Base-by-base conservation (phyloP, 2,888 invertebrate species). In the Megamerina dolium region DNA sequence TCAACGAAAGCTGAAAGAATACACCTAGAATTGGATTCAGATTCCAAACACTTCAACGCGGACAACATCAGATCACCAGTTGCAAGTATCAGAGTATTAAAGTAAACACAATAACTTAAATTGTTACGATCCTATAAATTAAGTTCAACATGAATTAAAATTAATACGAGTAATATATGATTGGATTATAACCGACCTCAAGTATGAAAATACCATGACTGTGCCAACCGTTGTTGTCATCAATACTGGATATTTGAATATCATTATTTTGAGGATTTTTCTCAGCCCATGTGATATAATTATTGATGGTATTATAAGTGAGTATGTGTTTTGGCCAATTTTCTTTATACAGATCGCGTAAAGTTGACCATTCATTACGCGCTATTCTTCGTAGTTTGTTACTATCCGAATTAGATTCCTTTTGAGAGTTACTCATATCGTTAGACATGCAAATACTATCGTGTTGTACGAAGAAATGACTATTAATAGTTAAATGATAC, bases 271-370 rank as follows among this genome's bases (percentile, higher is more conserved):
- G 37, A 3, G 53, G 44, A 14, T 57, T 46, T 35, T 45, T 50
- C n/a, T 42, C 27, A 2, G 47, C 23, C 62, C 61, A 61, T 26
- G 49, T 43, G 13, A 60, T 54, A 37, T 49, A 62, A 37, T 61
- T 61, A 42, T 60, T 52, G 18, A 62, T 30, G 1, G 58, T 57
- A 26, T 59, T 56, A 38, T 51, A 60, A 16, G 56, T 59, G 12
- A 57, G 46, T 19, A 51, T 46, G 38, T 61, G 54, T 27, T 46
- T 35, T 1, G 60, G 60, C 59, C 59, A 60, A 29, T 62, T 48
- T 1, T 5, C 8, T 14, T 50, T 43, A 40, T 53, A 62, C 14
- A 58, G 40, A 45, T 61, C 55, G 5, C 61, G 56, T 23, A 62
- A 46, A 5, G 42, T 37, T 3, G 29, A 16, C 48, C 58, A 54